phyloP scores from a whole-genome alignment of 1,140 invertebrate species.

The Lutraria rhynchaena region DNA sequence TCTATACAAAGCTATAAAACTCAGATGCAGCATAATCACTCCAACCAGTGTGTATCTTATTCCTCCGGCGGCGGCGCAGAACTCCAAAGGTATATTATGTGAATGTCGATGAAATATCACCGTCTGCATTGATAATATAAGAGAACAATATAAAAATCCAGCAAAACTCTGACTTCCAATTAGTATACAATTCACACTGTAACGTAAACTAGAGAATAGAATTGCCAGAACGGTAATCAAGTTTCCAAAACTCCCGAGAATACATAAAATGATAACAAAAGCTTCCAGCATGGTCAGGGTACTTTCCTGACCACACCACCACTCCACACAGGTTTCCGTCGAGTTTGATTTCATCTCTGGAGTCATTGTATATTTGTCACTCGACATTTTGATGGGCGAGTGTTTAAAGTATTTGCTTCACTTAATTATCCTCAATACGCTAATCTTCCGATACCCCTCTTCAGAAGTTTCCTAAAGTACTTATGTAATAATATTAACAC shows the following conservation, averaged over 20 bases:
- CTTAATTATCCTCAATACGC: too few species aligned
- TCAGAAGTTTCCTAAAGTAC: too few species aligned
- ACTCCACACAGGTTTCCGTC: slow-evolving; percentile 48
- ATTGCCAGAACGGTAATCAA: slow-evolving; percentile 77
- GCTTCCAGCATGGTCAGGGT: slow-evolving; percentile 62
- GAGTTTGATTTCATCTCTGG: background rate
- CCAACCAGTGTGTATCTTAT: slow-evolving; percentile 74
- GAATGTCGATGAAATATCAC: slow-evolving; percentile 67
- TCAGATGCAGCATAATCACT: slow-evolving; percentile 73
- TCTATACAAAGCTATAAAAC: slow-evolving; percentile 75
- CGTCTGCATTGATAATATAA: slow-evolving; percentile 74
- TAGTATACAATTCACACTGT: slow-evolving; percentile 76
- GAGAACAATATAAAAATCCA: slow-evolving; percentile 71
- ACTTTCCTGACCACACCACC: slow-evolving; percentile 62
- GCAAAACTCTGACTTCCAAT: slow-evolving; percentile 77
- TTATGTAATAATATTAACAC: too few species aligned
- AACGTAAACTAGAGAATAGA: slow-evolving; percentile 70
- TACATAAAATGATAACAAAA: slow-evolving; percentile 66
- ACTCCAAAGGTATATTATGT: slow-evolving; percentile 53
- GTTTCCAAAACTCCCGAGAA: slow-evolving; percentile 73
- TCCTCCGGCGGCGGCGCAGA: slow-evolving; percentile 71
- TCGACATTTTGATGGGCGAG: background rate
- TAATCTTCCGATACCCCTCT: too few species aligned
- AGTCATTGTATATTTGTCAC: slow-evolving; percentile 1
- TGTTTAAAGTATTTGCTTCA: too few species aligned